These are phyloP conservation scores for Lepus timidus DNA, from an alignment of 2,113 vertebrate genomes.

Conservation along the genomic window DNA sequence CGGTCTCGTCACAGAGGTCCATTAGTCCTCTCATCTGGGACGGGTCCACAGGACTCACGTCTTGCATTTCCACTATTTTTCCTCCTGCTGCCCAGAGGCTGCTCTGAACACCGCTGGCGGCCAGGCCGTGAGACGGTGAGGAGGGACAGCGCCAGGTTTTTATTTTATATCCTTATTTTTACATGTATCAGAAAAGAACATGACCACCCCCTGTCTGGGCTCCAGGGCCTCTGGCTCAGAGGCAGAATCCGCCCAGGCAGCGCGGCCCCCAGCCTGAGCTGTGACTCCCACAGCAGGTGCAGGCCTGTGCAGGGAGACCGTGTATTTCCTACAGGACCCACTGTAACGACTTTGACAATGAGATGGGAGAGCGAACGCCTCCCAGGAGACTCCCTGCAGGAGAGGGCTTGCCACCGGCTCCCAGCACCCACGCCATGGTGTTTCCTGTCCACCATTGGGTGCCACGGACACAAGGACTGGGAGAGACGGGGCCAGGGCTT, in stretches of 20 bases:
- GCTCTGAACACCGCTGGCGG: background rate
- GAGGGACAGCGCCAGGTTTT: background rate
- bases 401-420: background rate
- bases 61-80: background rate
- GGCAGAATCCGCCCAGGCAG: background rate
- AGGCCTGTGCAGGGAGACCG: background rate
- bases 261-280: background rate
- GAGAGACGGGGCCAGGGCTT: background rate
- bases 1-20: background rate
- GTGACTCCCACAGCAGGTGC: background rate
- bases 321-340: constrained; percentile 3
- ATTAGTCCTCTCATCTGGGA: rapidly evolving
- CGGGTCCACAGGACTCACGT: rapidly evolving
- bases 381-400: background rate
- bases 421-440: too few species aligned
- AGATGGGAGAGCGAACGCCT: background rate
- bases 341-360: background rate
- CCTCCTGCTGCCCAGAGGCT: background rate
- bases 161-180: background rate
- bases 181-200: background rate
- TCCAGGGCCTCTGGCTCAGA: background rate
- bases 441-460: constrained; percentile 6
- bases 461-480: background rate
- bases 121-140: background rate
- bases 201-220: background rate